Base-by-base conservation (phyloP, 2,797 vertebrate species). In the Orestias chungarensis region DNA sequence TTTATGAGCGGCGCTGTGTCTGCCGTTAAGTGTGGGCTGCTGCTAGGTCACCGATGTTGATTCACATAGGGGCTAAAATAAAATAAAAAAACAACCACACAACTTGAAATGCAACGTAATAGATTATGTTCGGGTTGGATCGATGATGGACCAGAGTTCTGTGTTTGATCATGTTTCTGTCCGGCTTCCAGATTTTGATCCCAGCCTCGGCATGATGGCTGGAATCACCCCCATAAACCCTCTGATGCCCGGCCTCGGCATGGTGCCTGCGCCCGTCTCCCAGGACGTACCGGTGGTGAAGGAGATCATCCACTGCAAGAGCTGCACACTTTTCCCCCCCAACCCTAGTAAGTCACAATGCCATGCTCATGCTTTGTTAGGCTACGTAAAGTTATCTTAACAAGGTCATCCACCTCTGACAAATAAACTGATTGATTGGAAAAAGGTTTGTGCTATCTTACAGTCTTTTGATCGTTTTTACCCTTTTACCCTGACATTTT, bases 261-360 rank as follows among this genome's bases (percentile, higher is more conserved):
- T 98, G 43, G 95, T 96, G 38, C 96, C 96, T 0, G 94, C 95
- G 6, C 93, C 95, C 42, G 94, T 96, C 80, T 96, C 95, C 20
- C 96, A 96, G 42, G 96, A 98, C 66, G 76, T 97, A 84, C 96
- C 97, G 0, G 91, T 97, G 5, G 88, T 95, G 38, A 99, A 99
- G 87, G 97, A 98, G 93, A 98, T 99, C 90, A 97, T 99, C 85
- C 97, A 99, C 91, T 98, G 96, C 95, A 97, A 97, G 89, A 98
- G 92, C 93, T 98, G 97, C 92, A 98, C 97, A 0, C 95, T 98
- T 71, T 99, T 99, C 76, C 97, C 97, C 3, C 95, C 97, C 6
- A 97, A 98, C 90, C 97, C 97, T 89, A 97, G 97, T 98, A 95
- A 96, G 91, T 88, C 76, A 61, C 18, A 38, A 68, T 71, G 23